Evolutionary conservation across 2,797 vertebrate genomes (phyloP).

Genomic region (Diglossa cyanea): DNA sequence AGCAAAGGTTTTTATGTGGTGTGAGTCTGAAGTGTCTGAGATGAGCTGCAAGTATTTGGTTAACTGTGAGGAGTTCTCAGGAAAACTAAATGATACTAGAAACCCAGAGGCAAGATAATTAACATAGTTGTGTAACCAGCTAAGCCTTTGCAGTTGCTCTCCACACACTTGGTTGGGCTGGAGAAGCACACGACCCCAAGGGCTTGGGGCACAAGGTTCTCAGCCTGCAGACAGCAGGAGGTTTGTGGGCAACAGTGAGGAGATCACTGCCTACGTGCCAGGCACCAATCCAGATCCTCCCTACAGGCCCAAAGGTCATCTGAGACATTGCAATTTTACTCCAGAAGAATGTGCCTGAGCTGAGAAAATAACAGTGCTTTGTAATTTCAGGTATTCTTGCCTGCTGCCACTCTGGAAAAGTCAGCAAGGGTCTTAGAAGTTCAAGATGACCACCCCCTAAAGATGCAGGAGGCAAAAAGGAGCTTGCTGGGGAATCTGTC

Average conservation of each 20-base stretch:
- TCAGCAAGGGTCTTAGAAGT: neutral
- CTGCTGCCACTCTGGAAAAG: neutral
- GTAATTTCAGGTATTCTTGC: neutral
- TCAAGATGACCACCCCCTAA: neutral
- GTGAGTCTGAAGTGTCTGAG: neutral
- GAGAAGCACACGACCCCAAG: neutral
- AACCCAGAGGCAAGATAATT: neutral
- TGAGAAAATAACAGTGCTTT: neutral
- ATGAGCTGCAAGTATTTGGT: neutral
- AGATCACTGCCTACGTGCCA: neutral
- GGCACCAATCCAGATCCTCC: neutral
- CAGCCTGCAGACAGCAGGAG: neutral
- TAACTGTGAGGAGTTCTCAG: neutral
- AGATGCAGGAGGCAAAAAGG: neutral
- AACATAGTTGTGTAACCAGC: neutral
- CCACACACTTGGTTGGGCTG: neutral
- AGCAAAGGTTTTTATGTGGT: neutral
- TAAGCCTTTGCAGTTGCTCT: neutral
- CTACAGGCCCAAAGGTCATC: neutral
- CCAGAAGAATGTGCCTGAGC: neutral
- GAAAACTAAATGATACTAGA: neutral
- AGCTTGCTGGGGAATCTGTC: neutral
- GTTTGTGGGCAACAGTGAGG: neutral
- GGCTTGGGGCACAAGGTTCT: neutral
- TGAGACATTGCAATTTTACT: neutral